Conservation (phyloP, 2,888 invertebrate genomes). For the Tubulanus polymorphus region DNA sequence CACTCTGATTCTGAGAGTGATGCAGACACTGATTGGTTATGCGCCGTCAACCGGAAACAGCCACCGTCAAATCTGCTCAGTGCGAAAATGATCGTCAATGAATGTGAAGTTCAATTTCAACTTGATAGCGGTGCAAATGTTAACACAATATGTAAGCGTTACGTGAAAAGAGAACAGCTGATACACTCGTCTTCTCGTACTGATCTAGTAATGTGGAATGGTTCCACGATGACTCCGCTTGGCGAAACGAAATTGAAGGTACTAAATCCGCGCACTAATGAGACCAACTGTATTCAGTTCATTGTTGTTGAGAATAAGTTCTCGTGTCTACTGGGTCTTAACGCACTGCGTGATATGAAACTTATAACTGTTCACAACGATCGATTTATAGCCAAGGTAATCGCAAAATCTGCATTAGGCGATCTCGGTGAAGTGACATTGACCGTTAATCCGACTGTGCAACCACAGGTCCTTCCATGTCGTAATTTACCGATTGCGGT, state of each 20-base stretch:
- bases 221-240: constrained; percentile 1
- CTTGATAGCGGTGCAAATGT: constrained; percentile 11
- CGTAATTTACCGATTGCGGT: constrained; percentile 10
- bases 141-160: constrained; percentile 9
- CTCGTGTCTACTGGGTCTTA: neutral
- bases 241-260: constrained; percentile 3
- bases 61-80: neutral
- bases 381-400: neutral
- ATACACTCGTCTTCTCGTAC: neutral
- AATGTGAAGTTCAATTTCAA: constrained; percentile 3
- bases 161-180: constrained; percentile 5
- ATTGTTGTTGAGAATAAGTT: neutral
- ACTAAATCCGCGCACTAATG: neutral
- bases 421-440: constrained; percentile 10
- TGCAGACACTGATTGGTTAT: neutral
- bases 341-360: constrained; percentile 4
- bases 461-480: constrained; percentile 10
- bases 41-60: neutral
- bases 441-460: neutral
- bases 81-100: neutral
- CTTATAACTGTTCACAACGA: neutral
- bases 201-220: constrained; percentile 9
- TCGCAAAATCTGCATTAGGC: neutral
- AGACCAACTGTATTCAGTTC: neutral
- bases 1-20: too few species aligned